Evolutionary conservation across 2,888 invertebrate genomes (phyloP), one percentile per base, ranked within the genome.

Genomic region (Ectemnius continuus): DNA sequence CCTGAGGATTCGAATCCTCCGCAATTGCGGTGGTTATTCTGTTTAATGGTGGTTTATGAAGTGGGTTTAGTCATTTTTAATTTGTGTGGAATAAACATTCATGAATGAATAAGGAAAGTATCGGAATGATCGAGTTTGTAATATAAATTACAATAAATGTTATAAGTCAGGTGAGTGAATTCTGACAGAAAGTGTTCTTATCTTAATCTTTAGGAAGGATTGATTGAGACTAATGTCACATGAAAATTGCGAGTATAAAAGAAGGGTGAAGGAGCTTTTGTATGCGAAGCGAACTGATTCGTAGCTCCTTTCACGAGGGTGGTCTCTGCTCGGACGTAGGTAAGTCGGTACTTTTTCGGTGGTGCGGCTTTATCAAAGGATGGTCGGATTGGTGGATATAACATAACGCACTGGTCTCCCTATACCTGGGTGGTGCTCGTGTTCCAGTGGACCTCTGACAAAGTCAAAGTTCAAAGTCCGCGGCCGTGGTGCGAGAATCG

Each of bases 401-500:
- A 70, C 70, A 75, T 79, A 76, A 81, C 73, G 77, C 73, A 77
- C 70, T 52, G 52, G 16, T 5, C 52, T 52, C 14, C 52, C 14
- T 52, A 16, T 52, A 52, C 52, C 14, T 52, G 52, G n/a, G 52
- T n/a, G 71, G 48, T 52, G 5, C 52, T 14, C 16, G 81, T 79
- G 75, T 71, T 79, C 81, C 78, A 75, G 77, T 81, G 79, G 77
- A 36, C 36, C 36, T 81, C 76, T 71, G 79, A 82, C 81, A 83
- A 82, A 81, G 84, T 86, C 83, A 83, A 85, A 88, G 86, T 87
- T 87, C 85, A 86, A 88, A 88, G 87, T 87, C 85, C 84, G 81
- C 76, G 77, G 72, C 74, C 69, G 73, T 78, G 71, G 81, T 81
- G 83, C 81, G 83, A 86, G 84, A 82, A 78, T 84, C 82, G 81